phyloP scores from a whole-genome alignment of 1,140 invertebrate genomes.

The Procambarus clarkii region DNA sequence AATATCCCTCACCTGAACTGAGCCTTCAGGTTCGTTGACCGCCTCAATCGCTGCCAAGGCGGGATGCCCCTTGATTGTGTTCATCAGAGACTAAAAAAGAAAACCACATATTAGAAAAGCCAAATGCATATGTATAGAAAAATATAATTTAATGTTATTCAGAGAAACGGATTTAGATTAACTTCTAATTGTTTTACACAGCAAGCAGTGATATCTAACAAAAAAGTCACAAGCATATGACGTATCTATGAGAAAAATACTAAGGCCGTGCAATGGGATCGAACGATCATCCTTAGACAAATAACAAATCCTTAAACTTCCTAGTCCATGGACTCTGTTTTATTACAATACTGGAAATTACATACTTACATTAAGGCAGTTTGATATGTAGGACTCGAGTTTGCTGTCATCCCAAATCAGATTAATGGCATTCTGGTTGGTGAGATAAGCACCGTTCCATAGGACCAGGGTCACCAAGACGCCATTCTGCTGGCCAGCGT shows the following conservation, averaged over 20 bases:
- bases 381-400: conserved; percentile 76
- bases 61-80: conserved; percentile 74
- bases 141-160: no score
- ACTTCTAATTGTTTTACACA: no score
- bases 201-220: no score
- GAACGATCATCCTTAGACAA: no score
- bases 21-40: conserved; percentile 77
- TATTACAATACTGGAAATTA: not conserved
- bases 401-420: conserved; percentile 76
- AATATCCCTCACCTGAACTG: conserved; percentile 70
- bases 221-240: no score
- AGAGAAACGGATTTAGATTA: no score
- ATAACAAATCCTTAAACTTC: no score
- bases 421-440: conserved; percentile 74
- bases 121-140: no score
- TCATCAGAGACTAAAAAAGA: conserved; percentile 73
- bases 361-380: conserved; percentile 75
- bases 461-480: conserved; percentile 75
- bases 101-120: not conserved
- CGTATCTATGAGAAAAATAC: no score
- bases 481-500: conserved; percentile 69
- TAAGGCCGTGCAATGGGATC: no score
- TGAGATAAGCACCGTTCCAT: conserved; percentile 76
- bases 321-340: no score
- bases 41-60: conserved; percentile 77